Base-by-base conservation (phyloP, 2,797 vertebrate species). In the Falco berigora region DNA sequence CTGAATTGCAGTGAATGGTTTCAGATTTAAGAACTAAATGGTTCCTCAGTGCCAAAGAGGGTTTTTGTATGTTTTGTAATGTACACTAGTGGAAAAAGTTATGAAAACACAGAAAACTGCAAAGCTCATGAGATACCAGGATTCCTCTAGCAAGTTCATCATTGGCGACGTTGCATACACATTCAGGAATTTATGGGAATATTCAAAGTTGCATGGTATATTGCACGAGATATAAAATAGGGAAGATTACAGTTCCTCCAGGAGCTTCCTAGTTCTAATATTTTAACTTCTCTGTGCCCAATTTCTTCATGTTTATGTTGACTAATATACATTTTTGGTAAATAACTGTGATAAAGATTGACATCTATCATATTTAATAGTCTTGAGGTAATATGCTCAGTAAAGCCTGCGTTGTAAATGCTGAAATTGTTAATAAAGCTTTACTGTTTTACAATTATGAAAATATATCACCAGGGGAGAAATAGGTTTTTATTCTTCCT, bases 361-460 rank as follows among this genome's bases (percentile, higher is more conserved):
- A 50, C 20, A n/a, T 55, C 74, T 23, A 12, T 84, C 3, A 30
- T 55, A 30, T 82, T 77, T 62, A 92, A 81, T 84, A 77, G 74
- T 53, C 47, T 78, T 40, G 56, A 71, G 74, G 72, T 42, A 50
- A 88, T 50, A 46, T 28, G 24, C 63, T 77, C 25, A 27, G 63
- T 76, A 87, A 76, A 92, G 53, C 56, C 52, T 44, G 44, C 2
- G 8, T 44, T 79, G 25, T 72, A 53, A 69, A 49, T 78, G 66
- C 77, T 75, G 63, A 28, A 85, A 62, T 85, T 84, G 77, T 92
- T 96, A 79, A 56, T 92, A 74, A 89, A 82, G 77, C 52, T 91
- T 94, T 94, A 21, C 32, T 75, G 62, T 49, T 88, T 92, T 86
- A 73, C 40, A 89, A 3, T 94, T 84, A 93, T 52, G 63, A 69